Conservation (phyloP, 2,888 invertebrate genomes). For the Hyposoter didymator region DNA sequence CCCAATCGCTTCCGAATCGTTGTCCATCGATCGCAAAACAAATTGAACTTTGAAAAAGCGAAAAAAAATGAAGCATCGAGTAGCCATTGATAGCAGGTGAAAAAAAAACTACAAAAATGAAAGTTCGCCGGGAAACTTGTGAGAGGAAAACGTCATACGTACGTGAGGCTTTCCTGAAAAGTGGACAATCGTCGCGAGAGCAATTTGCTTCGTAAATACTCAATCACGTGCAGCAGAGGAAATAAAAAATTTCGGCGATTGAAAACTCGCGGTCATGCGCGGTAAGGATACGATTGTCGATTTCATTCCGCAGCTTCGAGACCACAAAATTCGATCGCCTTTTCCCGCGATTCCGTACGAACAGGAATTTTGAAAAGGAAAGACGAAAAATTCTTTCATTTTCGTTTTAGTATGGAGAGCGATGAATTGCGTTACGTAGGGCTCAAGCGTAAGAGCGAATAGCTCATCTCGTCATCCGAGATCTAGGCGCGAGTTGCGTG, state of each 20-base stretch:
- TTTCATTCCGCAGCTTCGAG: too few species aligned
- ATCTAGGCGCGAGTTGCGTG: conserved; percentile 32
- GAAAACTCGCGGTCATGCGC: conserved; percentile 5
- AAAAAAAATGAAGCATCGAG: background rate
- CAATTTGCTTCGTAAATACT: conserved; percentile 17
- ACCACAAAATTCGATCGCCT: background rate
- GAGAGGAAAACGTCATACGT: background rate
- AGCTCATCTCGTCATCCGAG: conserved; percentile 10
- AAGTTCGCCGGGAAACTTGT: background rate
- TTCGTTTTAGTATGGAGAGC: background rate
- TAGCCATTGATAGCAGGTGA: background rate
- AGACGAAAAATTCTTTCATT: conserved; percentile 2
- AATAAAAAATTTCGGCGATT: background rate
- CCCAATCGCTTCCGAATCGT: background rate
- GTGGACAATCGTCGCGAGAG: background rate
- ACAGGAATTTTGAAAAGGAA: background rate
- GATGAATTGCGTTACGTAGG: conserved; percentile 21
- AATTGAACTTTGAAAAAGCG: background rate
- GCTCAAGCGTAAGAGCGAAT: conserved; percentile 35
- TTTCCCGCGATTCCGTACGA: background rate
- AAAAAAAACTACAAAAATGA: background rate
- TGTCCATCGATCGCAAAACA: conserved; percentile 5
- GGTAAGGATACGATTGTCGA: background rate
- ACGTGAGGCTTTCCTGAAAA: background rate
- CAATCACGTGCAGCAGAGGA: background rate